Evolutionary conservation across 2,797 vertebrate genomes (phyloP), one percentile per base, ranked within the genome.

Genomic region (Sylvilagus floridanus): DNA sequence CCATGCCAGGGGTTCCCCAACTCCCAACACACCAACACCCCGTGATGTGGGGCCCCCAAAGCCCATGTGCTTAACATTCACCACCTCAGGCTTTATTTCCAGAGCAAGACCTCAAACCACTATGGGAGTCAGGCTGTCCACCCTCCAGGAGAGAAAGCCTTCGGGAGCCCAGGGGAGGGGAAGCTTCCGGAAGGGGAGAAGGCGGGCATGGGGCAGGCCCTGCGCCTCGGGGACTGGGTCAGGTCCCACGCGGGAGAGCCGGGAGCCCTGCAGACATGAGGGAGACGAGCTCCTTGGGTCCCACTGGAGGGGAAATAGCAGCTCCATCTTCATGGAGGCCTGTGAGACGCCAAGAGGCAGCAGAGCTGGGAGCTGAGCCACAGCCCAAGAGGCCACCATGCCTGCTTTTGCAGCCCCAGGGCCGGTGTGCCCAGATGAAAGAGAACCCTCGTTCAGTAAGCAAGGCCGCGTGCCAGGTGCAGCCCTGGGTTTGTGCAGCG

Each of bases 161-260:
- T 42, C 21, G 32, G 37, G 10, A 68, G 28, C 42, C 81, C 73
- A 69, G 57, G 30, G 3, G 21, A 65, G 24, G 24, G 16, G n/a
- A 37, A 52, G 7, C 24, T 21, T 77, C 35, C 3, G 24, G 24
- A 88, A 72, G 50, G 4, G 60, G 0, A 30, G 62, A 76, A 66
- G 24, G 8, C 62, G 54, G 57, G 16, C 60, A 21, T 0, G 5
- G 13, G 57, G 21, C 37, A 37, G 37, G 37, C 4, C 4, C 37
- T 37, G 37, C 37, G 37, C 37, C 5, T 37, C 37, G 0, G 37
- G 50, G 12, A 14, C 13, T 1, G 0, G 28, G 3, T 1, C 35
- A 4, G 76, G 22, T 26, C 13, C 16, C 8, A 21, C 3, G 32
- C 0, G 32, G n/a, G 32, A 21, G 7, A 52, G 10, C 13, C 73